Base-by-base conservation (phyloP, 1,140 invertebrate species). In the Drosophila insularis region DNA sequence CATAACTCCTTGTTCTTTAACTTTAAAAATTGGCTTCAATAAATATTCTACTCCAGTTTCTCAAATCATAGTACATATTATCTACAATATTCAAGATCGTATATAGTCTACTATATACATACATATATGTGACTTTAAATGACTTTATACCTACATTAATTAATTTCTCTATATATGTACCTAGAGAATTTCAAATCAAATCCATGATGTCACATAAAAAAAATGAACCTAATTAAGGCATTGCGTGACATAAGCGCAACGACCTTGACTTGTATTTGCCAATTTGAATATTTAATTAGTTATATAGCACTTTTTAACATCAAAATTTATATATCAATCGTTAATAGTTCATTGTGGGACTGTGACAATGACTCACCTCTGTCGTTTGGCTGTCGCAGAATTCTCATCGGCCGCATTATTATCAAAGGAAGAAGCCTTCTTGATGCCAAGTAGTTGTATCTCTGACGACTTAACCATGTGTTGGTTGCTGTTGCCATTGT, bases 221-320 rank as follows among this genome's bases (percentile, higher is more conserved):
- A 14, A 27, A 14, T 27, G 46, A 31, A 27, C 19, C 71, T 39
- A 59, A 54, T 69, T 55, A 63, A 67, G 68, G 68, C 50, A 67
- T 40, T 58, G 55, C 53, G 60, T 86, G 81, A 86, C 81, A 81
- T 86, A 80, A 86, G 73, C 58, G 61, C 37, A 7, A 40, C 68
- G 58, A 85, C 78, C 81, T 81, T 81, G 81, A 69, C 61, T 69
- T 63, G 63, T 54, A 37, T 40, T 43, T 14, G 54, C 39, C 46
- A 14, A 54, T 67, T 65, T 19, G 32, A 31, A 23, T 23, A 43
- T 66, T 43, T n/a, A 2, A 35, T 31, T 73, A 73, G 63, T 37
- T 63, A 59, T 64, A 59, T 43, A 56, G 14, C 39, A 37, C 23
- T 23, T 27, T 55, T 56, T 31, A 39, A 32, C 14, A 65, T 54